Evolutionary conservation across 2,888 invertebrate species (phyloP).

Genomic region (Hydriomena furcata): DNA sequence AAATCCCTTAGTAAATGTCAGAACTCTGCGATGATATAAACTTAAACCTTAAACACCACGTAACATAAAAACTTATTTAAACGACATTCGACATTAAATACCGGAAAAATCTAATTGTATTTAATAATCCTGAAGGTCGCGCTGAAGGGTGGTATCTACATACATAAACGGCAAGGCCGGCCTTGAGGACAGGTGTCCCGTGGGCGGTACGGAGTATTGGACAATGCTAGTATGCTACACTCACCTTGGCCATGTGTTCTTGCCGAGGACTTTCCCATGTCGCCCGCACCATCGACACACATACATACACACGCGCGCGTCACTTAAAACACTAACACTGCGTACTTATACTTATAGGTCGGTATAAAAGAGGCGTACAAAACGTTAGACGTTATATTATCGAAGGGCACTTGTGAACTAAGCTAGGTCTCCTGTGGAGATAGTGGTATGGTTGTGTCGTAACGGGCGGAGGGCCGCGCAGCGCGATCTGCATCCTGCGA

Average conservation of each 20-base stretch:
- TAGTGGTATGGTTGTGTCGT: conserved; percentile 72
- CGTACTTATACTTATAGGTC: conserved; percentile 75
- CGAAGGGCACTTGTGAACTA: conserved; percentile 79
- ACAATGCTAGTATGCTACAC: conserved; percentile 47
- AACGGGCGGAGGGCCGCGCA: conserved; percentile 80
- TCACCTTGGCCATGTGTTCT: conserved; percentile 84
- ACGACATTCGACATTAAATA: neutral
- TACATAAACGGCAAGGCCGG: conserved; percentile 39
- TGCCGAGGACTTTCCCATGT: conserved; percentile 84
- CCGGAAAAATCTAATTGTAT: conserved; percentile 16
- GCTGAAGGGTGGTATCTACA: conserved; percentile 20
- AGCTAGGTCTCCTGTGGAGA: conserved; percentile 75
- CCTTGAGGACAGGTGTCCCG: conserved; percentile 58
- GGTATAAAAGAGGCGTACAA: conserved; percentile 81
- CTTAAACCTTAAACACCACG: no score
- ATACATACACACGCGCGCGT: conserved; percentile 70
- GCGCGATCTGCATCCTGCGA: conserved; percentile 82
- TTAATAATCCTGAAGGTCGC: conserved; percentile 28
- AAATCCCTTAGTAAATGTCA: no score
- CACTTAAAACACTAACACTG: conserved; percentile 72
- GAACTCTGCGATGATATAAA: no score
- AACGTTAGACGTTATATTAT: conserved; percentile 80
- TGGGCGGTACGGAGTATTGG: conserved; percentile 39
- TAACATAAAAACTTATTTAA: neutral
- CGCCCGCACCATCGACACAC: conserved; percentile 82